Evolutionary conservation across 92 coral and sea anemone genomes (phyloP).

Genomic region (Epizoanthus fatuus): DNA sequence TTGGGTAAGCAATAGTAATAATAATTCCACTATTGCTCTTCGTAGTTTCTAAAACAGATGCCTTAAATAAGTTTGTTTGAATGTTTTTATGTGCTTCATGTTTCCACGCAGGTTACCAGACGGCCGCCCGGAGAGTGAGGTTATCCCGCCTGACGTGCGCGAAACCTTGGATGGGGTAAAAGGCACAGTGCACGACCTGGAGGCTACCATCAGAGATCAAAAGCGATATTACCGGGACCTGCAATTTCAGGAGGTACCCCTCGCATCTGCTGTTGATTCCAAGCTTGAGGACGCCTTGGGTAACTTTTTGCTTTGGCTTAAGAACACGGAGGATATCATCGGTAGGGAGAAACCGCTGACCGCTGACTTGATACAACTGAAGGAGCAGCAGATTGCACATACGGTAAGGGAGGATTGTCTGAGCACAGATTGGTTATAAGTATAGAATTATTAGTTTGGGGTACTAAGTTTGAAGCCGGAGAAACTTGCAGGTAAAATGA

Average conservation of each 20-base stretch:
- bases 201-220: constrained; percentile 81
- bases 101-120: constrained; percentile 62
- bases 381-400: constrained; percentile 84
- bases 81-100: too few relatives aligned
- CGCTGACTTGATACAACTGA: constrained; percentile 78
- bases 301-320: constrained; percentile 81
- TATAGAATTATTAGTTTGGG: too few relatives aligned
- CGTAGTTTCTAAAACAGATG: too few relatives aligned
- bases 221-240: constrained; percentile 73
- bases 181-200: constrained; percentile 77
- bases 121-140: constrained; percentile 84
- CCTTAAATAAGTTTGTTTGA: too few relatives aligned
- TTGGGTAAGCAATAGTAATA: too few relatives aligned
- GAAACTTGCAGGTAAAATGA: too few relatives aligned
- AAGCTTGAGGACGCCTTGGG: constrained; percentile 86
- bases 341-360: constrained; percentile 73
- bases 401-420: constrained; percentile 58
- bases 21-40: too few relatives aligned
- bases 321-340: constrained; percentile 80
- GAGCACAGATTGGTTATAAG: background rate
- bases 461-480: too few relatives aligned
- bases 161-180: constrained; percentile 75
- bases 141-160: constrained; percentile 80
- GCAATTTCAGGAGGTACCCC: constrained; percentile 54
- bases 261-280: constrained; percentile 77